These are phyloP conservation scores for Clistopyga incitator DNA, from an alignment of 2,888 invertebrate genomes.

Conservation along the genomic window DNA sequence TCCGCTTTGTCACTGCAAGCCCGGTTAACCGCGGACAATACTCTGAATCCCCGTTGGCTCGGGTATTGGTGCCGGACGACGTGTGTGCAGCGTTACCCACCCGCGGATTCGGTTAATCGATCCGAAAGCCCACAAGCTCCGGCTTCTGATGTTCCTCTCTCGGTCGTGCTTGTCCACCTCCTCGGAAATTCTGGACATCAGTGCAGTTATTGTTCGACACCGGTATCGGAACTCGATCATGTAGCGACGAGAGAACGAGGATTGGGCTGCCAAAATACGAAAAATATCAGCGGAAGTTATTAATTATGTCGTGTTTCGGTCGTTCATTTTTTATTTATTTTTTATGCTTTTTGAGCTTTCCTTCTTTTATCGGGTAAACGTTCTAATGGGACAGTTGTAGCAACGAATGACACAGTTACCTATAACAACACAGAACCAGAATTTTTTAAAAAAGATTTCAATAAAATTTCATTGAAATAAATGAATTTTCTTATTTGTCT, in stretches of 20 bases:
- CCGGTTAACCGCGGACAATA: conserved; percentile 76
- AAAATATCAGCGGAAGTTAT: not conserved
- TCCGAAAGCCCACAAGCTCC: conserved; percentile 55
- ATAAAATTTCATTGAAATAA: too few species aligned
- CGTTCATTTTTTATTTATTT: not conserved
- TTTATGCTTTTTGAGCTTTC: too few species aligned
- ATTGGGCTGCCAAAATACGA: not conserved
- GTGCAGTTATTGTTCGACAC: conserved; percentile 15
- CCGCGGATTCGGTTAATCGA: conserved; percentile 62
- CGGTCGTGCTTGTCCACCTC: not conserved
- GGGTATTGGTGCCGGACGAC: conserved; percentile 46
- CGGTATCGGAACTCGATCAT: conserved; percentile 2
- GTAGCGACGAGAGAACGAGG: not conserved
- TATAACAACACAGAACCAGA: too few species aligned
- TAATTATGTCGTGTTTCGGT: not conserved
- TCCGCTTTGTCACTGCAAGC: conserved; percentile 75
- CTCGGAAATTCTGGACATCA: conserved; percentile 11
- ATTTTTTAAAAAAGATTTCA: too few species aligned
- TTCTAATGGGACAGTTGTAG: too few species aligned
- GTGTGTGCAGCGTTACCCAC: conserved; percentile 10
- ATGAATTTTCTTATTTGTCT: too few species aligned
- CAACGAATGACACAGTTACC: too few species aligned
- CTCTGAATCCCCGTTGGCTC: conserved; percentile 57
- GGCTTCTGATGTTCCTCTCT: not conserved
- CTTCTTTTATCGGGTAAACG: too few species aligned